A percentile compares a stretch with the other conserved stretches of the same genome.
Conservation (phyloP, 2,888 invertebrate genomes). For the Cancer borealis region DNA sequence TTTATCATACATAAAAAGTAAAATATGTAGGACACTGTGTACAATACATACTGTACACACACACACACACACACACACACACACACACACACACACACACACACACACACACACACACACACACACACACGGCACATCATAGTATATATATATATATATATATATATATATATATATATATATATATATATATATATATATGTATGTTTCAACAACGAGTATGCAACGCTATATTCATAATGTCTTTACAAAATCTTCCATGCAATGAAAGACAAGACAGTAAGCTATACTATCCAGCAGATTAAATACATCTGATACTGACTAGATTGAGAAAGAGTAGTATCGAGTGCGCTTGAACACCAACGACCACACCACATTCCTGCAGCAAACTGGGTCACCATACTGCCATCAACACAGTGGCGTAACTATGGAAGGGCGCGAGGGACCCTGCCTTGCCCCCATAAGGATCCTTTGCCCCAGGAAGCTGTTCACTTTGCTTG, state of each 20-base stretch:
- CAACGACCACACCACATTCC: neutral
- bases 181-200: constrained; percentile 57
- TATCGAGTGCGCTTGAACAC: neutral
- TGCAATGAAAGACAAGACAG: neutral
- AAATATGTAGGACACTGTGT: neutral
- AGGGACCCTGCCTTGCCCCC: neutral
- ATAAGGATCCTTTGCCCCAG: neutral
- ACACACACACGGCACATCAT: too few relatives aligned
- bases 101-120: too few relatives aligned
- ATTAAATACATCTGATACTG: neutral
- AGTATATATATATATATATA: constrained; percentile 16
- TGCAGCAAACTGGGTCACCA: neutral
- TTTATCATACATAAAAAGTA: neutral
- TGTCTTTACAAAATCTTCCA: neutral
- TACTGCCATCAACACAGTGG: neutral
- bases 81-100: too few relatives aligned
- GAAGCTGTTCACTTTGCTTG: neutral
- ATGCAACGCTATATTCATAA: too few relatives aligned
- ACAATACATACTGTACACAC: neutral
- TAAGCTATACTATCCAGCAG: neutral
- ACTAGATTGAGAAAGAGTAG: neutral
- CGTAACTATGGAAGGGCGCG: neutral
- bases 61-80: constrained; percentile 34
- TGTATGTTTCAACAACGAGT: constrained; percentile 25
- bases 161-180: constrained; percentile 50